Evolutionary conservation across 64 coral and sea anemone genomes (phyloP).

Genomic region (Platygyra sinensis): DNA sequence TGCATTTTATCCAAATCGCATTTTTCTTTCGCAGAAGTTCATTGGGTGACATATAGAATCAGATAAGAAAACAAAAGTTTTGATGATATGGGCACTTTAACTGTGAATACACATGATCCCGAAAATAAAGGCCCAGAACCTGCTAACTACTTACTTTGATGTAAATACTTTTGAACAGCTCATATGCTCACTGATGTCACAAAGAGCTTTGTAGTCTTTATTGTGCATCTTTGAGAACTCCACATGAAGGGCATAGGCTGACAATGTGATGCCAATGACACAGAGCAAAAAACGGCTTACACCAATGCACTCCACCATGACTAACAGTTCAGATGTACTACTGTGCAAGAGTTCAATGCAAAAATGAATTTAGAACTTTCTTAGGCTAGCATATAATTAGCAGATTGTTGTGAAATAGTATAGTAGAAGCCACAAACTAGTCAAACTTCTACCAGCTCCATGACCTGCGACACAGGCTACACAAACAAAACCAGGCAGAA

Average conservation of each 20-base stretch:
- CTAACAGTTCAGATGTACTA: background rate
- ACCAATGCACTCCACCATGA: constrained; percentile 47
- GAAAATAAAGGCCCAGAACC: background rate
- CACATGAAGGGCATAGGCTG: constrained; percentile 87
- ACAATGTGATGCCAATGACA: constrained; percentile 68
- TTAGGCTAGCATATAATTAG: no score
- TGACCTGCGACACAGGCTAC: no score
- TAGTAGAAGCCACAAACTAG: no score
- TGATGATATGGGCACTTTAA: no score
- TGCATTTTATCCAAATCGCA: no score
- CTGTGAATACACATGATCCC: no score
- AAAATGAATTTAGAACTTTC: background rate
- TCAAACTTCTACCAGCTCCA: no score
- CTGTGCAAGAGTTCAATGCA: background rate
- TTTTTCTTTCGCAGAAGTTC: no score
- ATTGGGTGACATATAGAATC: no score
- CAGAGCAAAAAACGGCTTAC: constrained; percentile 64
- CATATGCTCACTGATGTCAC: constrained; percentile 94
- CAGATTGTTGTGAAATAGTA: no score
- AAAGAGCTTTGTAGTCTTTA: constrained; percentile 77
- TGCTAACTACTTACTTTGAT: constrained; percentile 80
- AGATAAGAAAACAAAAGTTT: no score
- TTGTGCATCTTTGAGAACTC: constrained; percentile 77
- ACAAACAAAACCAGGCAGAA: no score
- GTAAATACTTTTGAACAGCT: constrained; percentile 98